phyloP scores from a whole-genome alignment of 2,797 vertebrate genomes.

The Schizopygopsis malacanthus region DNA sequence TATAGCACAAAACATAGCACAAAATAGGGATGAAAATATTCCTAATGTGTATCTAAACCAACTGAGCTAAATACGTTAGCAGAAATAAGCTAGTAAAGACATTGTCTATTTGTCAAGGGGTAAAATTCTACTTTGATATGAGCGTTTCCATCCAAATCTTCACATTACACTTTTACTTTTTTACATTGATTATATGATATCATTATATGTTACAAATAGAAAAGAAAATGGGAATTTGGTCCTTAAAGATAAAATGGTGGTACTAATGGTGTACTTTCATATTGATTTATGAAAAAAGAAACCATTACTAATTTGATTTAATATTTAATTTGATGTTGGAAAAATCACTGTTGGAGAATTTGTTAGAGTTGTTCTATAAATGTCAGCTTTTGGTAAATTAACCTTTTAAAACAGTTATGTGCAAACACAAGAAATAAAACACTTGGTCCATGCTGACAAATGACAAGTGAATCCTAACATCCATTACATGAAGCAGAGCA shows the following conservation, averaged over 20 bases:
- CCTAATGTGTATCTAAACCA: conserved; percentile 67
- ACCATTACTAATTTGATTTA: conserved; percentile 33
- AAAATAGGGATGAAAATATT: conserved; percentile 25
- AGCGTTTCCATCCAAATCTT: conserved; percentile 71
- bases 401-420: conserved; percentile 67
- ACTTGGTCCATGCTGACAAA: conserved; percentile 81
- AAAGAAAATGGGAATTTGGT: conserved; percentile 69
- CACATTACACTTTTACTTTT: conserved; percentile 50
- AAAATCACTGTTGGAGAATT: conserved; percentile 36
- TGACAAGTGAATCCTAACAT: conserved; percentile 62
- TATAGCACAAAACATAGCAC: conserved; percentile 52
- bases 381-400: neutral
- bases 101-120: conserved; percentile 68
- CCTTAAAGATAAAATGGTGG: conserved; percentile 61
- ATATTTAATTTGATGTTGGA: neutral
- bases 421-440: conserved; percentile 74
- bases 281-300: neutral
- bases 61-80: conserved; percentile 56
- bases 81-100: conserved; percentile 64
- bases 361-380: conserved; percentile 19
- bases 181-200: conserved; percentile 48
- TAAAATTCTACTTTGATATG: conserved; percentile 70
- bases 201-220: conserved; percentile 39
- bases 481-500: conserved; percentile 46
- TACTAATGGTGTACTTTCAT: conserved; percentile 60